Base-by-base conservation (phyloP, 2,888 invertebrate genomes). In the Pachycephus smyrnensis region DNA sequence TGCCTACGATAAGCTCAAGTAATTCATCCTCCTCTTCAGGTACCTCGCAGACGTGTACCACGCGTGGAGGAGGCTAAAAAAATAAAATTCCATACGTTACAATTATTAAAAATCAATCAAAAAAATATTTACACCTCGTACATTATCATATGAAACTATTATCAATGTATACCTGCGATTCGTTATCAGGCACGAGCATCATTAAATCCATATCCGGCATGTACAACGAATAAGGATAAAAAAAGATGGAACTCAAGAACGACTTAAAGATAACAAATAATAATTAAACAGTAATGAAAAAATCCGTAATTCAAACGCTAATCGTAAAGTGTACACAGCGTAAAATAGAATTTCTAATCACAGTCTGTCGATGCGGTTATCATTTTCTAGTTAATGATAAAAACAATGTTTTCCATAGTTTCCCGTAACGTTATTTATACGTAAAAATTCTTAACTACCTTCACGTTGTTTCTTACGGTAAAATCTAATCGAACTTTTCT, bases 11-110 rank as follows among this genome's bases (percentile, higher is more conserved):
- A 0, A 79, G 30, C 0, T 30, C 75, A 2, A 77, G 75, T 1
- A 89, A 73, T 36, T 82, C 82, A 55, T 89, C 88, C 23, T 80
- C 76, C 12, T 81, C 80, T 11, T 79, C 40, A 0, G 79, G 75
- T 11, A 80, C 75, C 69, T 84, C 75, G 77, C 90, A 90, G 15
- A 82, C 73, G 76, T 90, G 89, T 23, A 81, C 40, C 55, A 87
- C 68, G 6, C 78, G 37, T 11, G 86, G 84, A 23, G 31, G 32
- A 36, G 40, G 76, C 86, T 86, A 36, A 4, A 75, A 76, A 76
- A 23, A 12, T 2, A 23, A 31, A 12, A 71, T 33, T 71, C 23
- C 33, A 32, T 33, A 6, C 12, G 30, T 23, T 12, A 1, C 6
- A 71, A 31, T 32, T 12, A 71, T 71, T 31, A 31, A 1, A 1